Conservation (phyloP, 2,888 invertebrate genomes). For the Cylindroiulus punctatus region DNA sequence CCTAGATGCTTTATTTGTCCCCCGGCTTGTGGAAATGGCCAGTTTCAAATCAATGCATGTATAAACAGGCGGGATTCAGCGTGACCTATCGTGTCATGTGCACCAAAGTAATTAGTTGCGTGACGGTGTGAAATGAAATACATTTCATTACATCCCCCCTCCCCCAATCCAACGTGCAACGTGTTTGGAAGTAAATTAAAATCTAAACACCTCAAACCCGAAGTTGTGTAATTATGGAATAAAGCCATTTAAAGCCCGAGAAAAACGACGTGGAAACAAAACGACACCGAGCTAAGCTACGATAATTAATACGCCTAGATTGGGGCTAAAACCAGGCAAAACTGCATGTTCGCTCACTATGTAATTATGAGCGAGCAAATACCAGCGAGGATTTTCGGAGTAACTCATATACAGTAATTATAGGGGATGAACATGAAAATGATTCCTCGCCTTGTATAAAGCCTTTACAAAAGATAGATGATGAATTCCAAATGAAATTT, state of each 20-base stretch:
- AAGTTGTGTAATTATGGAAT: background rate
- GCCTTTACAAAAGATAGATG: conserved; percentile 29
- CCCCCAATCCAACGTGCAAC: background rate
- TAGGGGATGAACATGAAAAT: conserved; percentile 16
- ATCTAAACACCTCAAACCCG: background rate
- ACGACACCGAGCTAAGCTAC: background rate
- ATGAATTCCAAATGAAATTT: conserved; percentile 11
- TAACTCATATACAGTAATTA: conserved; percentile 30
- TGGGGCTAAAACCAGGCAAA: background rate
- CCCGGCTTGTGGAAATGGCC: too few relatives aligned
- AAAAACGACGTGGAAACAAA: background rate
- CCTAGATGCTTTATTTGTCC: too few relatives aligned
- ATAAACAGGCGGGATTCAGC: too few relatives aligned
- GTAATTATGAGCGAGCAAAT: background rate
- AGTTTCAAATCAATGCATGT: too few relatives aligned
- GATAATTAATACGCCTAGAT: conserved; percentile 6
- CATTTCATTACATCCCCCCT: background rate
- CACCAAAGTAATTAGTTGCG: background rate
- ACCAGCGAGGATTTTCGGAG: background rate
- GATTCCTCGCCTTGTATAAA: background rate
- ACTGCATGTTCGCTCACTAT: background rate
- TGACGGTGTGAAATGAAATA: background rate
- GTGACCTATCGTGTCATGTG: background rate
- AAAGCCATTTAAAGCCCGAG: background rate
- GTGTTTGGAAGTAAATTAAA: background rate